Evolutionary conservation across 2,888 invertebrate species (phyloP).

Genomic region (Baronia brevicornis): DNA sequence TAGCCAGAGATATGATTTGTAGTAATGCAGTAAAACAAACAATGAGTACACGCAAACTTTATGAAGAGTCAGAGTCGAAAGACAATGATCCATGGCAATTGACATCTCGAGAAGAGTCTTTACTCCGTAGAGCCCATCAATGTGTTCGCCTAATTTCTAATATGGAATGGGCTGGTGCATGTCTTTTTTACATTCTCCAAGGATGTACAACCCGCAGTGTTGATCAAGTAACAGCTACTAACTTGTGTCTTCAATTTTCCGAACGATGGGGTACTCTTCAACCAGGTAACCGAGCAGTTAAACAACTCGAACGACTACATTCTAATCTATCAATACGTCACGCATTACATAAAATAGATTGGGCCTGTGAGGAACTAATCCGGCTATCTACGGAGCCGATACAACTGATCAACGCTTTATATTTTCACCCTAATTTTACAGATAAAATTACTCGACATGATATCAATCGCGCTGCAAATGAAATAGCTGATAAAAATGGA

Average conservation of each 20-base stretch:
- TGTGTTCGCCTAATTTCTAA: slow-evolving; percentile 68
- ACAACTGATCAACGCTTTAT: slow-evolving; percentile 62
- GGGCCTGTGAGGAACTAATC: slow-evolving; percentile 64
- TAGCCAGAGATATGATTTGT: slow-evolving; percentile 69
- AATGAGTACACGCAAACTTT: slow-evolving; percentile 59
- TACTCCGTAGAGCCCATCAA: slow-evolving; percentile 62
- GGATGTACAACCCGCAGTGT: slow-evolving; percentile 69
- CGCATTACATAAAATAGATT: slow-evolving; percentile 62
- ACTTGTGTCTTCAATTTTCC: slow-evolving; percentile 69
- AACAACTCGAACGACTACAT: slow-evolving; percentile 67
- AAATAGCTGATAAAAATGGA: slow-evolving; percentile 68
- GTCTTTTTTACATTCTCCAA: slow-evolving; percentile 67
- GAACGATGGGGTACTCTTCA: slow-evolving; percentile 66
- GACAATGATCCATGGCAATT: slow-evolving; percentile 59
- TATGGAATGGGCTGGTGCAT: slow-evolving; percentile 73
- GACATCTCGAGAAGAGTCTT: slow-evolving; percentile 55
- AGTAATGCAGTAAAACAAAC: slow-evolving; percentile 72
- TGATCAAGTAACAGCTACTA: slow-evolving; percentile 70
- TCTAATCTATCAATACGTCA: slow-evolving; percentile 64
- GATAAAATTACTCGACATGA: slow-evolving; percentile 58
- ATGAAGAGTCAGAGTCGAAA: slow-evolving; percentile 37
- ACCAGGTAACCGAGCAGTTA: slow-evolving; percentile 63
- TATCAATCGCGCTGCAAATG: slow-evolving; percentile 62
- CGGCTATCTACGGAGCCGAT: slow-evolving; percentile 59
- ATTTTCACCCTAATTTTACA: slow-evolving; percentile 58